A percentile compares a stretch with the other conserved stretches of the same genome.
Evolutionary conservation across 2,797 vertebrate species (phyloP).

Genomic region (Falco columbarius): DNA sequence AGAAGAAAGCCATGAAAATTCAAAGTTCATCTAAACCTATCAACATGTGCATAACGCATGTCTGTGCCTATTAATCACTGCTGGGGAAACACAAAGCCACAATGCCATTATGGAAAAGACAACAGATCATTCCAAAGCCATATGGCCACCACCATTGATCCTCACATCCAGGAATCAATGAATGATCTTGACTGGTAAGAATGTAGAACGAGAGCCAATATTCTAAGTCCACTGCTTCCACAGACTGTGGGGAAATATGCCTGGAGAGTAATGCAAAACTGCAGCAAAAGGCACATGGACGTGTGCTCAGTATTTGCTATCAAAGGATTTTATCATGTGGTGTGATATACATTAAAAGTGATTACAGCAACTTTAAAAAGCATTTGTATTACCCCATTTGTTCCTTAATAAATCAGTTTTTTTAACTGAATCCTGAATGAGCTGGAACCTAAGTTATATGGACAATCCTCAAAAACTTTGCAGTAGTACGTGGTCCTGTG

Average conservation of each 20-base stretch:
- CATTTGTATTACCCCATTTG: slow-evolving; percentile 20
- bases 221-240: slow-evolving; percentile 4
- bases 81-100: slow-evolving; percentile 60
- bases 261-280: slow-evolving; percentile 35
- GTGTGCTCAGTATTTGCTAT: slow-evolving; percentile 14
- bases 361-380: not conserved
- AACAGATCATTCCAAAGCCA: slow-evolving; percentile 66
- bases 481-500: not conserved
- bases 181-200: slow-evolving; percentile 66
- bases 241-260: not conserved
- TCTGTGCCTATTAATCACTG: slow-evolving; percentile 67
- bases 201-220: slow-evolving; percentile 16
- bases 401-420: slow-evolving; percentile 39
- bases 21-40: slow-evolving; percentile 58
- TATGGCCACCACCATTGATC: slow-evolving; percentile 66
- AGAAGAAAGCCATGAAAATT: slow-evolving; percentile 49
- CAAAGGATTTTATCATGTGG: slow-evolving; percentile 34
- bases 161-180: slow-evolving; percentile 56
- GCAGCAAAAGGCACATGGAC: slow-evolving; percentile 30
- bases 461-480: not conserved
- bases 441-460: not conserved
- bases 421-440: not conserved
- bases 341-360: not conserved
- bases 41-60: slow-evolving; percentile 69
- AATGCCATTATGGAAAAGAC: slow-evolving; percentile 63